Percentiles rank a stretch among this genome's conserved stretches.
Conservation (phyloP, 2,797 vertebrate species). For the Ataeniobius toweri region DNA sequence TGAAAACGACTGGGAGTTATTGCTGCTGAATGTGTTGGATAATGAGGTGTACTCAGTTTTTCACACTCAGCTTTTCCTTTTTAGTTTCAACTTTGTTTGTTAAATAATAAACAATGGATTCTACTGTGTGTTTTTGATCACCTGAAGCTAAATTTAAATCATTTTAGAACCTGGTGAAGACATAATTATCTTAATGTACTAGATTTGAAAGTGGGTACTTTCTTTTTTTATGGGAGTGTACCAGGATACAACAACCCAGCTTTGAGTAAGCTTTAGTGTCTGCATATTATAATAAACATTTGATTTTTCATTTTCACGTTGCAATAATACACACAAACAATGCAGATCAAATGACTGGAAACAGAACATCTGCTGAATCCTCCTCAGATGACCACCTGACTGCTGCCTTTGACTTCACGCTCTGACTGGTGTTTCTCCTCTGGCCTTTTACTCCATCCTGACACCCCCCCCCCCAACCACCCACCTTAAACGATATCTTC, state of each 20-base stretch:
- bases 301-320: background rate
- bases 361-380: constrained; percentile 50
- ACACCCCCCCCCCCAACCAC: background rate
- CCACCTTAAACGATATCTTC: constrained; percentile 30
- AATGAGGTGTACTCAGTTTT: too few relatives aligned
- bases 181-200: background rate
- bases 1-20: too few relatives aligned
- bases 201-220: too few relatives aligned
- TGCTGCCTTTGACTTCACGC: constrained; percentile 17
- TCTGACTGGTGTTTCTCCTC: background rate
- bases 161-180: background rate
- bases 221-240: background rate
- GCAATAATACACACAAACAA: background rate
- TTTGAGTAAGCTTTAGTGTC: background rate
- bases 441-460: background rate
- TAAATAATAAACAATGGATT: background rate
- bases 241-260: background rate
- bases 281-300: background rate
- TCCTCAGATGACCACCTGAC: constrained; percentile 19
- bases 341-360: background rate
- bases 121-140: background rate
- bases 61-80: too few relatives aligned
- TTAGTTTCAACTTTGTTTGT: background rate
- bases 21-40: too few relatives aligned
- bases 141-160: background rate